A percentile compares a stretch with the other conserved stretches of the same genome.
Conservation (phyloP, 2,113 vertebrate genomes). For the Heptranchias perlo region DNA sequence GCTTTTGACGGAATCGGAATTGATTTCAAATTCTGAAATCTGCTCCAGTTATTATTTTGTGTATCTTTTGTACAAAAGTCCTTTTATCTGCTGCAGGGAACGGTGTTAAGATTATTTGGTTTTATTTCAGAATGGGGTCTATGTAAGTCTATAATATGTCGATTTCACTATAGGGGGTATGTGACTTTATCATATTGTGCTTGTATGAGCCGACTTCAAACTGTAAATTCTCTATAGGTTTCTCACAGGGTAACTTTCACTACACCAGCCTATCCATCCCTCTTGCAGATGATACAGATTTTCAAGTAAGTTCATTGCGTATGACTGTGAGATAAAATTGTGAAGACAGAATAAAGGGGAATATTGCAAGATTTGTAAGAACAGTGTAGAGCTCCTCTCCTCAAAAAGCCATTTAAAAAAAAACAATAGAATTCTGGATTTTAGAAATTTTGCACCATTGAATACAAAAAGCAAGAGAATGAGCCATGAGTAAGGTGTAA, state of each 20-base stretch:
- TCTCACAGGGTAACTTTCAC: not conserved
- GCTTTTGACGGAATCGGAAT: not conserved
- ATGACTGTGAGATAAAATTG: not conserved
- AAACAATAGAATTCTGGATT: not conserved
- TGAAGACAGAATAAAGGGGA: not conserved
- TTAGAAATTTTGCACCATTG: not conserved
- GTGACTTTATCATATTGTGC: not conserved
- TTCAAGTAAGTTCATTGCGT: not conserved
- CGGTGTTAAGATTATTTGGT: not conserved
- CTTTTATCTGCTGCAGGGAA: not conserved
- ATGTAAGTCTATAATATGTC: not conserved
- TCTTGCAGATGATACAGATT: not conserved
- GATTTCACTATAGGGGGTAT: not conserved
- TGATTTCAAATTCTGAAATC: not conserved
- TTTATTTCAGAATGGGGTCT: not conserved
- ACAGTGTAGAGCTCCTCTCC: not conserved
- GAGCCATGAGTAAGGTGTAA: not conserved
- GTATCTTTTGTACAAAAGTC: not conserved
- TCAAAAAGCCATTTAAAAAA: not conserved
- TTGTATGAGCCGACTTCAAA: not conserved
- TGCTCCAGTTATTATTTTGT: not conserved
- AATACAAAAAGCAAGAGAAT: not conserved
- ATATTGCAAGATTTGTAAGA: not conserved
- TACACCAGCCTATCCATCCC: not conserved
- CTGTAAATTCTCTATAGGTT: not conserved